These are phyloP conservation scores for Leguminivora glycinivorella DNA, from an alignment of 1,140 invertebrate genomes.

Conservation along the genomic window DNA sequence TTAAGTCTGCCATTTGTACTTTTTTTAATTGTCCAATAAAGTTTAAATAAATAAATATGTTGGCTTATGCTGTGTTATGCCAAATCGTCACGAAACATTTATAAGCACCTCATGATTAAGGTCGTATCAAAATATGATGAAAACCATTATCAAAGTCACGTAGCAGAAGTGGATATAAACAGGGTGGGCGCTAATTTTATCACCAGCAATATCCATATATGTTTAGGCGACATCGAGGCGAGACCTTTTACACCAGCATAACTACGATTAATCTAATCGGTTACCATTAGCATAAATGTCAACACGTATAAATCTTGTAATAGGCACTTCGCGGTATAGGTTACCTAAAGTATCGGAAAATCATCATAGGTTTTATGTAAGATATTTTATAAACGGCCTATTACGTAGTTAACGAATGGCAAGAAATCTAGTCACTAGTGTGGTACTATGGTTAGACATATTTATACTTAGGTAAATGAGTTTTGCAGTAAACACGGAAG, in stretches of 20 bases:
- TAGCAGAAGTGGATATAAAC: conserved; percentile 15
- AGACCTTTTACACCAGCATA: conserved; percentile 34
- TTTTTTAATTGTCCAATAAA: too few relatives aligned
- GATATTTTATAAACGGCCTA: not conserved
- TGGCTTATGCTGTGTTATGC: too few relatives aligned
- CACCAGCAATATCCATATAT: conserved; percentile 33
- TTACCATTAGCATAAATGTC: conserved; percentile 44
- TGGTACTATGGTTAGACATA: not conserved
- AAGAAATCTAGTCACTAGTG: not conserved
- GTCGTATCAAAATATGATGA: too few relatives aligned
- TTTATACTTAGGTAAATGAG: too few relatives aligned
- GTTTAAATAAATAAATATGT: too few relatives aligned
- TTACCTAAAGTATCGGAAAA: conserved; percentile 16
- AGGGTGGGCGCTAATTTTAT: conserved; percentile 35
- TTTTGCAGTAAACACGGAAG: too few relatives aligned
- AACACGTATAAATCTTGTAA: conserved; percentile 26
- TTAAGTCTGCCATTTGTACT: too few relatives aligned
- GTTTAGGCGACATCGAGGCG: conserved; percentile 31
- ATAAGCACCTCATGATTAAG: too few relatives aligned
- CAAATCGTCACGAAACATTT: too few relatives aligned
- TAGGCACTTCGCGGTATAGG: conserved; percentile 1
- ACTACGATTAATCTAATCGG: conserved; percentile 31
- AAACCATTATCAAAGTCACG: too few relatives aligned
- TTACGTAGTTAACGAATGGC: not conserved
- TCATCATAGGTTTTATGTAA: conserved; percentile 8